Conservation (phyloP, 2,888 invertebrate species). For the Caenorhabditis sp. region DNA sequence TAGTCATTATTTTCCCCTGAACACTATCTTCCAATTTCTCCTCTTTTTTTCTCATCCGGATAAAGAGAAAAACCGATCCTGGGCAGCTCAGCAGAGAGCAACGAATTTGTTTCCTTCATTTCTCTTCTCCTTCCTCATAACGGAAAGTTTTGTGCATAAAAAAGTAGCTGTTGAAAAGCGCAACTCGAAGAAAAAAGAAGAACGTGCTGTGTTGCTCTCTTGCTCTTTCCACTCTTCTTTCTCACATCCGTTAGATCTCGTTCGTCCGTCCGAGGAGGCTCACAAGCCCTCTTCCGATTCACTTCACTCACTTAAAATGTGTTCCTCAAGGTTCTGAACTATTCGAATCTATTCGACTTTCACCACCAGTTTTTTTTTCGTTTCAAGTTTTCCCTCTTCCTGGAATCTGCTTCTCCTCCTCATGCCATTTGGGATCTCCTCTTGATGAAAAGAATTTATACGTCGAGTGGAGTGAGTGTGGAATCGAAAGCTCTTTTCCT, state of each 20-base stretch:
- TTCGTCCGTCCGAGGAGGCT: not conserved
- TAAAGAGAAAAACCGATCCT: constrained; percentile 42
- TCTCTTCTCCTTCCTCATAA: constrained; percentile 31
- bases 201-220: constrained; percentile 26
- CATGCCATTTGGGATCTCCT: constrained; percentile 5
- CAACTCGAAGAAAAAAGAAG: constrained; percentile 25
- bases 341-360: not conserved
- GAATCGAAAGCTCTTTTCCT: not conserved
- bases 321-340: not conserved
- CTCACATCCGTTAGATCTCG: constrained; percentile 1
- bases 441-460: constrained; percentile 21
- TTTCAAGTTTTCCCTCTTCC: not conserved
- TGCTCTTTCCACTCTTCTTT: constrained; percentile 26
- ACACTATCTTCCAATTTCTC: not conserved
- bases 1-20: not conserved
- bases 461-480: constrained; percentile 27
- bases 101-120: constrained; percentile 36
- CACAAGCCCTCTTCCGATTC: not conserved
- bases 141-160: constrained; percentile 57
- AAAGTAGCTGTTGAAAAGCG: constrained; percentile 46
- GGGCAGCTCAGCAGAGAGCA: constrained; percentile 11
- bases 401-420: not conserved
- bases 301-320: constrained; percentile 26
- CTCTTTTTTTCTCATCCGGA: constrained; percentile 33
- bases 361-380: not conserved